These are phyloP conservation scores for Prenolepis imparis DNA, from an alignment of 2,888 invertebrate genomes.

Conservation along the genomic window DNA sequence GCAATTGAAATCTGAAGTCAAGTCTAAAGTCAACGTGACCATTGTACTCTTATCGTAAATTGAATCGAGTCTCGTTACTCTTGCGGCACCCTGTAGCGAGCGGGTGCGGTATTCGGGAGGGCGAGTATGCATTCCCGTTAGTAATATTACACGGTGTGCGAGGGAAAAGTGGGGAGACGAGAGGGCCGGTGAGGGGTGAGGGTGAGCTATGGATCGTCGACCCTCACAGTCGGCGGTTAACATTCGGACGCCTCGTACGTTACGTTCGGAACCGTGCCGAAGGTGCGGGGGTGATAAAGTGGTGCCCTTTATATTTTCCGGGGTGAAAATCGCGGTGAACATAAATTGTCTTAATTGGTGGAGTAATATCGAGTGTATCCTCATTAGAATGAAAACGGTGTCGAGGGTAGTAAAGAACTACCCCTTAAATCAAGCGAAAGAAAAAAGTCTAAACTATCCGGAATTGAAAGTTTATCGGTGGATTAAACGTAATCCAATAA, in stretches of 20 bases:
- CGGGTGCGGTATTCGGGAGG: constrained; percentile 60
- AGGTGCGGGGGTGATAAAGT: constrained; percentile 69
- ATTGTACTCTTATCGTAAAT: constrained; percentile 1
- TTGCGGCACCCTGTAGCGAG: constrained; percentile 21
- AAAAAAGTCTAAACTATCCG: not conserved
- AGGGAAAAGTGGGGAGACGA: constrained; percentile 68
- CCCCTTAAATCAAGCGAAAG: not conserved
- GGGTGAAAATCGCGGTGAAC: constrained; percentile 30
- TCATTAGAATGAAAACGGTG: constrained; percentile 11
- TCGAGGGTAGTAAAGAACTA: not conserved
- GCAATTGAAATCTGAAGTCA: not conserved
- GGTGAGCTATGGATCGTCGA: constrained; percentile 81
- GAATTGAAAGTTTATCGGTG: not conserved
- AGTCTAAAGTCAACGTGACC: not conserved
- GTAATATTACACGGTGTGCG: constrained; percentile 64
- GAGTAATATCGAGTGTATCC: constrained; percentile 1
- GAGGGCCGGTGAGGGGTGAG: constrained; percentile 68
- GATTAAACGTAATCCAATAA: not conserved
- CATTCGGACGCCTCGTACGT: constrained; percentile 75
- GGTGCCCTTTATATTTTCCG: constrained; percentile 35
- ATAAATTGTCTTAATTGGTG: constrained; percentile 35
- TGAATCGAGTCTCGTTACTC: not conserved
- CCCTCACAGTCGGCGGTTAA: constrained; percentile 81
- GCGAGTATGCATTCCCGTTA: constrained; percentile 58
- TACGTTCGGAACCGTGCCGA: constrained; percentile 76